A percentile compares a stretch with the other conserved stretches of the same genome.
Conservation (phyloP, 2,888 invertebrate species). For the Brachyptera putata region DNA sequence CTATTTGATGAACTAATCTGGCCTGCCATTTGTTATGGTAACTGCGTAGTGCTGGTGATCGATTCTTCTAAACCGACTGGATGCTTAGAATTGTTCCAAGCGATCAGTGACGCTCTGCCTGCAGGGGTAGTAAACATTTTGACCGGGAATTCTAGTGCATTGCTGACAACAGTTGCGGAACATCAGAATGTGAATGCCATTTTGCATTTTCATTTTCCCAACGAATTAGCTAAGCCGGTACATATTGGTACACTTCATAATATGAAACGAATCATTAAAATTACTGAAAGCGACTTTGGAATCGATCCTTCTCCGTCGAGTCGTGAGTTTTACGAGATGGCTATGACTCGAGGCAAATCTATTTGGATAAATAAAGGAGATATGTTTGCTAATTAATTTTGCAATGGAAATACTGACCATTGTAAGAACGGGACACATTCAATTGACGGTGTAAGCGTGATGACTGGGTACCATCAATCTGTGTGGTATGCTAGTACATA, state of each 20-base stretch:
- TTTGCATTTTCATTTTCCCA: neutral
- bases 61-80: constrained; percentile 15
- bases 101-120: constrained; percentile 17
- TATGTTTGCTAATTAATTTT: constrained; percentile 30
- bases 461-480: too few species aligned
- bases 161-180: constrained; percentile 6
- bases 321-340: constrained; percentile 5
- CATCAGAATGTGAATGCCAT: constrained; percentile 24
- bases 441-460: too few species aligned
- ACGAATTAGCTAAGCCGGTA: neutral
- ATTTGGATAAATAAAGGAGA: constrained; percentile 25
- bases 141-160: neutral
- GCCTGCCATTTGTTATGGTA: constrained; percentile 23
- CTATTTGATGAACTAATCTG: constrained; percentile 4
- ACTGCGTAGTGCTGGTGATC: constrained; percentile 18
- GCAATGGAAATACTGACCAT: neutral
- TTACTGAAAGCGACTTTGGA: neutral
- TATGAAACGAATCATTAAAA: constrained; percentile 13
- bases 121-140: constrained; percentile 25
- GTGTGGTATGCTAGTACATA: too few species aligned
- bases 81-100: constrained; percentile 19
- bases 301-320: neutral
- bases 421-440: neutral
- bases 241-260: constrained; percentile 13
- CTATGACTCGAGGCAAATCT: constrained; percentile 19